Conservation (phyloP, 1,140 invertebrate genomes). For the Drosophila ambigua region DNA sequence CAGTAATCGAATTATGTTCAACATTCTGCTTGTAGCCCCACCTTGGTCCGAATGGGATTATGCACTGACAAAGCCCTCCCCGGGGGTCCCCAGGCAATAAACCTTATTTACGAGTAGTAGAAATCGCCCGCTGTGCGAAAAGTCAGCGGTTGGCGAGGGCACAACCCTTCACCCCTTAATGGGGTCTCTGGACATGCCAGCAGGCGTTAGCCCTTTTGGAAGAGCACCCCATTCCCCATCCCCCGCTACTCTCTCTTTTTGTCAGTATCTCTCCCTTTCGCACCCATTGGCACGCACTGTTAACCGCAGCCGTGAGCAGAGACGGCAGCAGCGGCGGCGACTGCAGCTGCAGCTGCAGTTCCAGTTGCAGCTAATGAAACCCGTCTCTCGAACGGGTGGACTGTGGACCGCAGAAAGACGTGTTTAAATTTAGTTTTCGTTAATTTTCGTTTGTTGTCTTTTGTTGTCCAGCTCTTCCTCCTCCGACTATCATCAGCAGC, state of each 20-base stretch:
- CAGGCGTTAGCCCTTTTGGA: slow-evolving; percentile 15
- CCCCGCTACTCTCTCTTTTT: background rate
- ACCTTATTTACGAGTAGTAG: slow-evolving; percentile 25
- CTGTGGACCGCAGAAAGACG: slow-evolving; percentile 67
- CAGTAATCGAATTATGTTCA: slow-evolving; percentile 27
- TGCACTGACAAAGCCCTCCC: slow-evolving; percentile 27
- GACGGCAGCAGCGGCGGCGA: background rate
- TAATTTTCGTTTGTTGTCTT: slow-evolving; percentile 74
- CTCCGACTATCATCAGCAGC: slow-evolving; percentile 45
- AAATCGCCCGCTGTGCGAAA: slow-evolving; percentile 38
- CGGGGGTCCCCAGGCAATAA: slow-evolving; percentile 26
- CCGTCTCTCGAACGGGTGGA: slow-evolving; percentile 27
- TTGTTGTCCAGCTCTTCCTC: slow-evolving; percentile 31
- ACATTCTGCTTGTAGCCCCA: slow-evolving; percentile 19
- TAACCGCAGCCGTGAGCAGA: slow-evolving; percentile 8
- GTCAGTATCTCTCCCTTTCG: too few species aligned
- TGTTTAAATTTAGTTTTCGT: slow-evolving; percentile 79
- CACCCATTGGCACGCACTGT: too few species aligned
- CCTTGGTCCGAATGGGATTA: slow-evolving; percentile 19
- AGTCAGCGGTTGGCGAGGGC: slow-evolving; percentile 49
- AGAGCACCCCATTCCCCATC: background rate
- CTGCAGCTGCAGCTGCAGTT: slow-evolving; percentile 10
- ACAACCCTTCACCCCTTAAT: slow-evolving; percentile 44
- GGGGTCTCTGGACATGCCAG: slow-evolving; percentile 30
- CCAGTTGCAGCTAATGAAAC: slow-evolving; percentile 58